Percentiles rank a stretch among this genome's conserved stretches.
Evolutionary conservation across 2,113 vertebrate genomes (phyloP).

Genomic region (Procapra przewalskii): DNA sequence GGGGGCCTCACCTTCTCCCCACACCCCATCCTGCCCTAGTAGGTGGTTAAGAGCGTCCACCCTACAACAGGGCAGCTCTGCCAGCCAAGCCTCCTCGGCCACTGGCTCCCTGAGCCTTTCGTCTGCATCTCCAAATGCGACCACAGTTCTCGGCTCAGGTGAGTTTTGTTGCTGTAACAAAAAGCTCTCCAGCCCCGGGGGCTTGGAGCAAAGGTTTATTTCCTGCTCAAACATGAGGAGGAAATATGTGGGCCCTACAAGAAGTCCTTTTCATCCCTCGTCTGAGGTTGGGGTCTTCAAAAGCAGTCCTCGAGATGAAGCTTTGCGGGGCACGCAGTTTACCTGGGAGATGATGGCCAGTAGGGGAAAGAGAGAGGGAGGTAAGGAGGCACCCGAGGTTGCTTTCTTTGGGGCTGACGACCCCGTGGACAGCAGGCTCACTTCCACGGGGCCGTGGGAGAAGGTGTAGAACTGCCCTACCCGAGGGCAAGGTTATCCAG

Average conservation of each 20-base stretch:
- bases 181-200: not conserved
- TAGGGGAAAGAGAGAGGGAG: no score
- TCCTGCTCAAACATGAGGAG: not conserved
- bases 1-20: not conserved
- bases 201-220: not conserved
- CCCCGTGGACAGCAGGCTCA: not conserved
- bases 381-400: fast-evolving
- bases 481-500: not conserved
- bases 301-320: not conserved
- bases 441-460: not conserved
- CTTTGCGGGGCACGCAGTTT: fast-evolving
- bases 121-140: not conserved
- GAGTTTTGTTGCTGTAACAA: not conserved
- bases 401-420: fast-evolving
- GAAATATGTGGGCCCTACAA: not conserved
- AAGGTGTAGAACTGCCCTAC: not conserved
- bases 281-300: not conserved
- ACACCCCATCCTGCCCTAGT: not conserved
- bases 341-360: not conserved
- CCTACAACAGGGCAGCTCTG: fast-evolving
- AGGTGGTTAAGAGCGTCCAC: not conserved
- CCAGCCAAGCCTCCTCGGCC: no score
- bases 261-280: not conserved
- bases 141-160: fast-evolving
- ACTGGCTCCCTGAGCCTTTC: fast-evolving